These are phyloP conservation scores for Cremastobaeus sp. DNA, from an alignment of 2,888 invertebrate genomes.

Conservation along the genomic window DNA sequence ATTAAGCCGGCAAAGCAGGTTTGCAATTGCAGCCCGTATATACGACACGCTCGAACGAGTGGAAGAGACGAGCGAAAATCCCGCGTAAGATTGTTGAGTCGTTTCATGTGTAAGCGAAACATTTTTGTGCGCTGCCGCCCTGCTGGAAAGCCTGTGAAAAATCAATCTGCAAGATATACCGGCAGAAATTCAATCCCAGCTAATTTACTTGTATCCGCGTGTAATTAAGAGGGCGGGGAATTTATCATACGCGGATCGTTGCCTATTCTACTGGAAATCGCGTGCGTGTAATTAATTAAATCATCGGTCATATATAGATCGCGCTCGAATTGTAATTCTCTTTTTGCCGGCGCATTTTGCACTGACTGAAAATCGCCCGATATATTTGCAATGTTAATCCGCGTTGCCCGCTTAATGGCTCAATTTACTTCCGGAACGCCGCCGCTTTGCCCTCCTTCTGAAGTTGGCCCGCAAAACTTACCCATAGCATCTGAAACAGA, in stretches of 20 bases:
- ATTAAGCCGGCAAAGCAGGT: conserved; percentile 70
- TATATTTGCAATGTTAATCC: conserved; percentile 17
- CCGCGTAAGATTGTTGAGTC: conserved; percentile 38
- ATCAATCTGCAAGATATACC: conserved; percentile 38
- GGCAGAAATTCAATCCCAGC: conserved; percentile 34
- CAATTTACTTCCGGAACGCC: conserved; percentile 9
- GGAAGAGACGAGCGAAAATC: conserved; percentile 45
- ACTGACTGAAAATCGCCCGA: conserved; percentile 30
- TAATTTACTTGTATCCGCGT: conserved; percentile 39
- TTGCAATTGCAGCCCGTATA: conserved; percentile 58
- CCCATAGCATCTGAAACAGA: conserved; percentile 90
- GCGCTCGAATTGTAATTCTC: conserved; percentile 18
- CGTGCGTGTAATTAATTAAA: conserved; percentile 40
- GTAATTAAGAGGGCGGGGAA: conserved; percentile 36
- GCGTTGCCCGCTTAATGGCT: background rate
- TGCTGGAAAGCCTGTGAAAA: conserved; percentile 32
- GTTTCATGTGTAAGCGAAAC: conserved; percentile 24
- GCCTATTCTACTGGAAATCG: conserved; percentile 1
- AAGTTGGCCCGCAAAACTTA: conserved; percentile 79
- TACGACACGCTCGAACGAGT: conserved; percentile 54
- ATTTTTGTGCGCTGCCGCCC: conserved; percentile 26
- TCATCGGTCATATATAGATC: conserved; percentile 17
- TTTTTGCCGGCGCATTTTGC: conserved; percentile 10
- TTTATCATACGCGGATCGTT: conserved; percentile 39
- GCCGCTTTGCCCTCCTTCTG: background rate